Base-by-base conservation (phyloP, 2,797 vertebrate species). In the Ctenosaura bakeri region DNA sequence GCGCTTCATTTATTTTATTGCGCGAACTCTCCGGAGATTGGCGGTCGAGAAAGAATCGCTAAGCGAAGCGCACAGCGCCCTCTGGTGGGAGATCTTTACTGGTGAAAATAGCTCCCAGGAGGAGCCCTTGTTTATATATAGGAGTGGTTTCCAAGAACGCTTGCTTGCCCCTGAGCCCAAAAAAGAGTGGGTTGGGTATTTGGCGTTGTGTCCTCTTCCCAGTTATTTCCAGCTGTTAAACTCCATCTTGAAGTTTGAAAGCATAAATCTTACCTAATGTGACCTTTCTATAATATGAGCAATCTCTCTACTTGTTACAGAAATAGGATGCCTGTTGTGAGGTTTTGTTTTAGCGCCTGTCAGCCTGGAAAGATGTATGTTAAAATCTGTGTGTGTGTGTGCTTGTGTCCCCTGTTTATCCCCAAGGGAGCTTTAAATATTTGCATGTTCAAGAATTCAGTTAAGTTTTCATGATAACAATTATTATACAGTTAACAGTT, bases 1-100 rank as follows among this genome's bases (percentile, higher is more conserved):
- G 24, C 69, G 7, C n/a, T 56, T 56, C 42, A 77, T 56, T 87
- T 42, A 46, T 90, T 78, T 76, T 86, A 78, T 52, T 35, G 38
- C 38, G 46, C 26, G 20, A 74, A 52, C 22, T 62, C 38, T 2
- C 85, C 10, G 38, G 29, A 52, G 22, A 6, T 3, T 38, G 16
- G 46, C 16, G 22, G 6, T 42, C 4, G n/a, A 7, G 20, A 62
- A 66, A 42, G n/a, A 89, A 73, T 78, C 71, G 91, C 88, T 91
- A 88, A 89, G 83, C 93, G 94, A 93, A 93, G 85, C 32, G 93
- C 88, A 94, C 86, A 91, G 92, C 92, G 95, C 95, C 94, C 96
- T 88, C 96, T 96, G 94, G 95, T 91, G 96, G 94, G 78, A 80
- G 88, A 77, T 42, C 81, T 83, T 79, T 64, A 91, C 86, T 84